These are phyloP conservation scores for Gryllus bimaculatus DNA, from an alignment of 1,140 invertebrate species.

Conservation along the genomic window DNA sequence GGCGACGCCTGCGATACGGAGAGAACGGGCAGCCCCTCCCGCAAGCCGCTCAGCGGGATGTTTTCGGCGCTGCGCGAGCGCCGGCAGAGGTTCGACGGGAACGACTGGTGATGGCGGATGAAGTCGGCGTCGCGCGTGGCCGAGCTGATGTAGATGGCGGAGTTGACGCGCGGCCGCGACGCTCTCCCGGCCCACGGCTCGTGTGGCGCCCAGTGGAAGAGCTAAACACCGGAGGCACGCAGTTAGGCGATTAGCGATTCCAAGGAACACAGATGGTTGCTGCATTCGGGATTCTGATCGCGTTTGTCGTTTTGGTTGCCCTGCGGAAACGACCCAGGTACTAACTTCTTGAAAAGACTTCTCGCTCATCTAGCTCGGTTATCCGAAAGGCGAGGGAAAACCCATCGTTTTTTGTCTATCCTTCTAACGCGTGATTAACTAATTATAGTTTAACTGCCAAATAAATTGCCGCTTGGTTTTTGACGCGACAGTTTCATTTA, in stretches of 20 bases:
- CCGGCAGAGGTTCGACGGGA: slow-evolving; percentile 63
- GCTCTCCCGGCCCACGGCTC: slow-evolving; percentile 23
- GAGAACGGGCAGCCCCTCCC: neutral
- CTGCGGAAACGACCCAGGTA: too few species aligned
- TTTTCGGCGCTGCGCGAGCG: slow-evolving; percentile 53
- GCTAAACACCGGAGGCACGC: neutral
- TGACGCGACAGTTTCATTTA: too few species aligned
- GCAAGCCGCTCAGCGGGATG: slow-evolving; percentile 19
- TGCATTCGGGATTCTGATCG: too few species aligned
- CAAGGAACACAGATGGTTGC: too few species aligned
- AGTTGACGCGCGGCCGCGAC: slow-evolving; percentile 26
- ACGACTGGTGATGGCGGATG: slow-evolving; percentile 58
- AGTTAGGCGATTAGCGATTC: neutral
- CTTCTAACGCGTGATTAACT: too few species aligned
- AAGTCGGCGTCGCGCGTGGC: slow-evolving; percentile 48
- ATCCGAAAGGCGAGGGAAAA: too few species aligned
- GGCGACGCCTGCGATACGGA: neutral
- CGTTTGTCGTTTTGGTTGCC: too few species aligned
- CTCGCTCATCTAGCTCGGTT: too few species aligned
- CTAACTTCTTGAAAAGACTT: too few species aligned
- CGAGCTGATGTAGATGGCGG: slow-evolving; percentile 28
- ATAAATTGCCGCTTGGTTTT: too few species aligned
- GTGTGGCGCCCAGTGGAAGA: slow-evolving; percentile 21
- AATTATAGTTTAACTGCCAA: too few species aligned
- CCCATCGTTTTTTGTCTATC: too few species aligned